These are phyloP conservation scores for Etheostoma nigrum DNA, from an alignment of 2,797 vertebrate genomes.

Conservation along the genomic window DNA sequence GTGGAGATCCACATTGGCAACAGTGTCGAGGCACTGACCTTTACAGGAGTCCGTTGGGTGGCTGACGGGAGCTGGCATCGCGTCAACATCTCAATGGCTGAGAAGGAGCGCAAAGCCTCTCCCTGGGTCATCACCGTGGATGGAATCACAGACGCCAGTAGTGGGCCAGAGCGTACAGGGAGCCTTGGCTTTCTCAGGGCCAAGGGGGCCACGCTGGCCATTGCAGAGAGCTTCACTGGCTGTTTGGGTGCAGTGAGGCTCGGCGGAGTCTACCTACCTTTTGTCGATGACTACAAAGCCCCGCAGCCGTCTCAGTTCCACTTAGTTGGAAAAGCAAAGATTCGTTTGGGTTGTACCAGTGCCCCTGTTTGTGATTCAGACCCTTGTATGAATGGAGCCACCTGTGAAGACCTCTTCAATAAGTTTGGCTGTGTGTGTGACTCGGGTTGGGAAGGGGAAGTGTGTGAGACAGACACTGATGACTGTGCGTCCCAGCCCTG, in stretches of 20 bases:
- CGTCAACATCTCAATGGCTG: conserved; percentile 84
- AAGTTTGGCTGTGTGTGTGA: conserved; percentile 86
- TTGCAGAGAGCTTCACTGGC: conserved; percentile 91
- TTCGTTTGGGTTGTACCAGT: conserved; percentile 85
- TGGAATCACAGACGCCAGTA: conserved; percentile 76
- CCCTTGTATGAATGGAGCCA: conserved; percentile 88
- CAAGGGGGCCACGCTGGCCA: conserved; percentile 56
- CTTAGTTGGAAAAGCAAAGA: conserved; percentile 35
- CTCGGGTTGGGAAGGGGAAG: conserved; percentile 87
- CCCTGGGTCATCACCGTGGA: conserved; percentile 89
- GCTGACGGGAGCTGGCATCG: conserved; percentile 92
- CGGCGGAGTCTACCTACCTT: conserved; percentile 89
- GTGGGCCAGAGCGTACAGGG: conserved; percentile 74
- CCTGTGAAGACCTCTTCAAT: conserved; percentile 90
- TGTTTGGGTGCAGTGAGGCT: conserved; percentile 89
- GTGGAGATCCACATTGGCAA: conserved; percentile 85
- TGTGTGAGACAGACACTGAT: conserved; percentile 85
- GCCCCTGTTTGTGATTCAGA: conserved; percentile 83
- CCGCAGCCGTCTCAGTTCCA: conserved; percentile 84
- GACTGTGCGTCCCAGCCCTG: conserved; percentile 90
- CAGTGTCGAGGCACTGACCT: conserved; percentile 78
- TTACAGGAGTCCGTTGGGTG: conserved; percentile 77
- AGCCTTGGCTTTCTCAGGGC: conserved; percentile 87
- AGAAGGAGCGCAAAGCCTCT: conserved; percentile 67
- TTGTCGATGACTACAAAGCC: conserved; percentile 71